Percentiles rank a stretch among this genome's conserved stretches.
Evolutionary conservation across 2,113 vertebrate genomes (phyloP).

Genomic region (Atlantisia rogersi): DNA sequence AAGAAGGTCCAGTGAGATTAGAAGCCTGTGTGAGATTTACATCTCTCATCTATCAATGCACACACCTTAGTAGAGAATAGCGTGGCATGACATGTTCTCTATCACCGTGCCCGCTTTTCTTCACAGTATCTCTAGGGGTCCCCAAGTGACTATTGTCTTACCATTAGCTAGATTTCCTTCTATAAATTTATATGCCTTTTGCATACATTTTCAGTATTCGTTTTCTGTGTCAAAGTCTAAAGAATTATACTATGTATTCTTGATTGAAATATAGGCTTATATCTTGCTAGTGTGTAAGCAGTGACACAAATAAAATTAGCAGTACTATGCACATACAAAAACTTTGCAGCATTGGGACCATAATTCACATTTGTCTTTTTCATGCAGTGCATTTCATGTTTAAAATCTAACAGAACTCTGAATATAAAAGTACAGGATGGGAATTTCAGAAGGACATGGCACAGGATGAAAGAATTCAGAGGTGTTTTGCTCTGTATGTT

Average conservation of each 20-base stretch:
- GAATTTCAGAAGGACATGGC: background rate
- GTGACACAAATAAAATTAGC: background rate
- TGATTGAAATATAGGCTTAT: background rate
- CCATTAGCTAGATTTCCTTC: background rate
- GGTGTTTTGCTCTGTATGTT: background rate
- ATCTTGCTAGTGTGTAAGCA: background rate
- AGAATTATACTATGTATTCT: background rate
- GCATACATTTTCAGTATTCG: background rate
- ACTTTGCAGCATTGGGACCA: accelerated
- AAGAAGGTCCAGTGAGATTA: background rate
- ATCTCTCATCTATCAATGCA: background rate
- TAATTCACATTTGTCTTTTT: background rate
- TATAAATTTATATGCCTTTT: background rate
- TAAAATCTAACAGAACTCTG: background rate
- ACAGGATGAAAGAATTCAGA: background rate
- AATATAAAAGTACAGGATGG: background rate
- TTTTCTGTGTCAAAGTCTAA: background rate
- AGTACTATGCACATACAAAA: background rate
- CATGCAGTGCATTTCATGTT: background rate
- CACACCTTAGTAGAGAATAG: background rate
- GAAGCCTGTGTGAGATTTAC: background rate
- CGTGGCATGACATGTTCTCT: background rate
- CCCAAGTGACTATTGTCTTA: background rate
- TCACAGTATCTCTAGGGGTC: background rate
- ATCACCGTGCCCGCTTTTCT: background rate